These are phyloP conservation scores for Thinocorus orbignyianus DNA, from an alignment of 2,113 vertebrate genomes.

Conservation along the genomic window DNA sequence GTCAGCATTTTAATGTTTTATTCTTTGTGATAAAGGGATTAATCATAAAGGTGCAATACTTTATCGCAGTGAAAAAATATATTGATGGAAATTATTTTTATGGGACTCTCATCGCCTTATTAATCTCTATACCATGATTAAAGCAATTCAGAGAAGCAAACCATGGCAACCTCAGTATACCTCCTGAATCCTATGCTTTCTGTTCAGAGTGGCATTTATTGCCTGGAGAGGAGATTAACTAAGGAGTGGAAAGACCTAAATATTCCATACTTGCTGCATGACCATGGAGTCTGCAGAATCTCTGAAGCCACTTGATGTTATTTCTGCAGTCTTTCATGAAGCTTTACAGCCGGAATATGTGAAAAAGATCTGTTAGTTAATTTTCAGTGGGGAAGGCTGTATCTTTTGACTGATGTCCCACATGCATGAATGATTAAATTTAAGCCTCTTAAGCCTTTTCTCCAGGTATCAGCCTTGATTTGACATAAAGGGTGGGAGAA, in stretches of 20 bases:
- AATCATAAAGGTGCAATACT: not conserved
- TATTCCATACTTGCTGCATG: not conserved
- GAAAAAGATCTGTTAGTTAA: not conserved
- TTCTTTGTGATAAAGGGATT: not conserved
- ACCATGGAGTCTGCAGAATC: not conserved
- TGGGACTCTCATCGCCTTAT: not conserved
- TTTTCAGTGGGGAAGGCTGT: not conserved
- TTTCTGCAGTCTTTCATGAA: not conserved
- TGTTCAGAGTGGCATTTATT: not conserved
- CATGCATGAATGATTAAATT: not conserved
- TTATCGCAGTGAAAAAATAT: not conserved
- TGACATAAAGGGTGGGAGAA: not conserved
- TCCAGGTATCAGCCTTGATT: not conserved
- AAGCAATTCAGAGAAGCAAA: slow-evolving; percentile 12
- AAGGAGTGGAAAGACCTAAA: not conserved
- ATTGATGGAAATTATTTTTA: not conserved
- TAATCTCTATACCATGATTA: not conserved
- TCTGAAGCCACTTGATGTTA: not conserved
- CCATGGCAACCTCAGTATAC: not conserved
- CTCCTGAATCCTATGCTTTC: not conserved
- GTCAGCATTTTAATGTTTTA: not conserved
- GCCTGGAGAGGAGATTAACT: not conserved
- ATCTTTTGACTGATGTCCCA: not conserved
- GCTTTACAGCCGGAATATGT: not conserved
- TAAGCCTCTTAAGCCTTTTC: not conserved